A percentile compares a stretch with the other conserved stretches of the same genome.
Conservation (phyloP, 2,113 vertebrate species). For the Erythrolamprus reginae region DNA sequence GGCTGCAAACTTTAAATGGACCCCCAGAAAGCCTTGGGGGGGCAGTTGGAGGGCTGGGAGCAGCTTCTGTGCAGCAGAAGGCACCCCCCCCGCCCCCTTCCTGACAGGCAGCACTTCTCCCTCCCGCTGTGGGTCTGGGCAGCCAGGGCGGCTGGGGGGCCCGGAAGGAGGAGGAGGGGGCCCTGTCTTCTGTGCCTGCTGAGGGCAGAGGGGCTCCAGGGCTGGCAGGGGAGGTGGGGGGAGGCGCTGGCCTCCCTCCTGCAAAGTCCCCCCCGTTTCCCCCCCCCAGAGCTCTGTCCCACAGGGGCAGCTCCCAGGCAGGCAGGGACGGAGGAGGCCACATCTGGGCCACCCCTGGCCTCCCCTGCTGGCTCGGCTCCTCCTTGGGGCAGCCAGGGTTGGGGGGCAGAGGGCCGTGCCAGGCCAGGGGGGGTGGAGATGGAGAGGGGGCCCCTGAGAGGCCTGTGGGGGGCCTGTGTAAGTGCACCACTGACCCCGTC, state of each 20-base stretch:
- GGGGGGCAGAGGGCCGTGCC: neutral
- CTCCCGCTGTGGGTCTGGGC: neutral
- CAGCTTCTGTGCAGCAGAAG: neutral
- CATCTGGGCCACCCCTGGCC: neutral
- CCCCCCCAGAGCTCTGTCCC: neutral
- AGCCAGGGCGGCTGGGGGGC: no score
- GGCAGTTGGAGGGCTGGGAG: neutral
- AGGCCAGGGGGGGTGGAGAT: neutral
- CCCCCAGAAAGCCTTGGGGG: neutral
- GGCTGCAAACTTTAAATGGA: neutral
- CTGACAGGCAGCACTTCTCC: neutral
- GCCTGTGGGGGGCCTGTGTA: no score
- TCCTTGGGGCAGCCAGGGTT: neutral
- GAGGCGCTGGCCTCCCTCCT: neutral
- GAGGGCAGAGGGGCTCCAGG: no score
- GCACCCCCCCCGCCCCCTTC: no score
- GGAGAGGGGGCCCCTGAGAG: no score
- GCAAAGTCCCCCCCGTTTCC: neutral
- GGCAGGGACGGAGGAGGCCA: neutral
- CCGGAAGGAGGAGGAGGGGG: no score
- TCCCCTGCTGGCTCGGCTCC: neutral
- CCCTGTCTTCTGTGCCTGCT: no score
- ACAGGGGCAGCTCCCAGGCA: neutral
- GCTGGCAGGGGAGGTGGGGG: neutral
- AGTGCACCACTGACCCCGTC: no score